Percentiles rank a stretch among this genome's conserved stretches.
Conservation (phyloP, 2,797 vertebrate genomes). For the Anisognathus igniventris region DNA sequence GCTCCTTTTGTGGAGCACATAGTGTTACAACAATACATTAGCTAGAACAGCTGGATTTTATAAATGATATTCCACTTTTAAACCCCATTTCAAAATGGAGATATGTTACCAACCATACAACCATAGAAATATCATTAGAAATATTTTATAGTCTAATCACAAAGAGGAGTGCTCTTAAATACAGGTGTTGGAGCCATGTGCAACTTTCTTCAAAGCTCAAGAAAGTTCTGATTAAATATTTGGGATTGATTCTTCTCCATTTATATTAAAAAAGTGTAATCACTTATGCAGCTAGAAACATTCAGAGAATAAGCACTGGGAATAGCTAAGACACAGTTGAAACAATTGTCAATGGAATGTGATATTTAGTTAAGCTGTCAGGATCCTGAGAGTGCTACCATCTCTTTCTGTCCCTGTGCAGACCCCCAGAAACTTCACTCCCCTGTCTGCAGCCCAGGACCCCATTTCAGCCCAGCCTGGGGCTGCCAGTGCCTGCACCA, state of each 20-base stretch:
- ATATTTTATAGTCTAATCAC: background rate
- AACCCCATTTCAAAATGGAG: background rate
- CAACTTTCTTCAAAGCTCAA: background rate
- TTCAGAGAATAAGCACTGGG: background rate
- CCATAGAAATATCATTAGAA: background rate
- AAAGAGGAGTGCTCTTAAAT: background rate
- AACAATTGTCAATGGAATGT: background rate
- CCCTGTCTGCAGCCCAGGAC: background rate
- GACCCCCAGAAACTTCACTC: background rate
- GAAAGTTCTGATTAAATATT: background rate
- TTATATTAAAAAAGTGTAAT: background rate
- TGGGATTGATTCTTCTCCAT: background rate
- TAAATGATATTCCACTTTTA: background rate
- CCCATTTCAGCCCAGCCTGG: background rate
- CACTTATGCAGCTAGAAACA: background rate
- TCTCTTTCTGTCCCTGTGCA: background rate
- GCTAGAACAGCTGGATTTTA: background rate
- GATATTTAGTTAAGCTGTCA: background rate
- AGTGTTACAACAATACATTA: background rate
- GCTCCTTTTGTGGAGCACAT: background rate
- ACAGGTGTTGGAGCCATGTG: background rate
- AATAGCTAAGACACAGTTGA: background rate
- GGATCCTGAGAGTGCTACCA: background rate
- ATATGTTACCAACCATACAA: accelerated
- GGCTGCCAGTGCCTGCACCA: background rate